These are phyloP conservation scores for Eristalinus aeneus DNA, from an alignment of 2,888 invertebrate species.

Conservation along the genomic window DNA sequence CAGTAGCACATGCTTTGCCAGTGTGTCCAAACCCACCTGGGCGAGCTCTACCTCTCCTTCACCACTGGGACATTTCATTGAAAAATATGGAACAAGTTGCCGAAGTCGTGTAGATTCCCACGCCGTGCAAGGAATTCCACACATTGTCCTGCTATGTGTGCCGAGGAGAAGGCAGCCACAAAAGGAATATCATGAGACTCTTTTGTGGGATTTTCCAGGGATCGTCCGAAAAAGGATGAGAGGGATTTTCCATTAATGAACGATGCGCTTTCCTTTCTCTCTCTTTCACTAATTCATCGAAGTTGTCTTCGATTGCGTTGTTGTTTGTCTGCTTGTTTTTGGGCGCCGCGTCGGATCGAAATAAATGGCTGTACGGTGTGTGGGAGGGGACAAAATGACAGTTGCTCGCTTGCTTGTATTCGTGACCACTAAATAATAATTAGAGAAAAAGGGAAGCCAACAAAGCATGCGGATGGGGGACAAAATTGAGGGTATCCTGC, in stretches of 20 bases:
- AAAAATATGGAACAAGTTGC: conserved; percentile 24
- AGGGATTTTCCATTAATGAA: conserved; percentile 18
- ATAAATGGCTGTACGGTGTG: neutral
- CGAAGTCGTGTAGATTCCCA: conserved; percentile 24
- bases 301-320: neutral
- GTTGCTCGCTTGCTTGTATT: neutral
- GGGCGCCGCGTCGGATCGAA: neutral
- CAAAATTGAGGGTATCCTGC: conserved; percentile 3
- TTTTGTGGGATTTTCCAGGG: conserved; percentile 11
- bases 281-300: too few species aligned
- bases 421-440: conserved; percentile 24
- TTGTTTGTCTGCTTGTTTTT: neutral
- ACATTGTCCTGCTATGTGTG: conserved; percentile 38
- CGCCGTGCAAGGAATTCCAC: conserved; percentile 32
- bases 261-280: neutral
- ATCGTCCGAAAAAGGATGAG: neutral
- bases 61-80: conserved; percentile 26
- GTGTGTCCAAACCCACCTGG: neutral
- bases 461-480: neutral
- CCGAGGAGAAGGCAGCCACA: neutral
- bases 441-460: neutral
- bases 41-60: neutral
- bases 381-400: neutral
- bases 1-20: conserved; percentile 37
- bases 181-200: neutral